These are phyloP conservation scores for Dastarcus helophoroides DNA, from an alignment of 2,888 invertebrate genomes.

Conservation along the genomic window DNA sequence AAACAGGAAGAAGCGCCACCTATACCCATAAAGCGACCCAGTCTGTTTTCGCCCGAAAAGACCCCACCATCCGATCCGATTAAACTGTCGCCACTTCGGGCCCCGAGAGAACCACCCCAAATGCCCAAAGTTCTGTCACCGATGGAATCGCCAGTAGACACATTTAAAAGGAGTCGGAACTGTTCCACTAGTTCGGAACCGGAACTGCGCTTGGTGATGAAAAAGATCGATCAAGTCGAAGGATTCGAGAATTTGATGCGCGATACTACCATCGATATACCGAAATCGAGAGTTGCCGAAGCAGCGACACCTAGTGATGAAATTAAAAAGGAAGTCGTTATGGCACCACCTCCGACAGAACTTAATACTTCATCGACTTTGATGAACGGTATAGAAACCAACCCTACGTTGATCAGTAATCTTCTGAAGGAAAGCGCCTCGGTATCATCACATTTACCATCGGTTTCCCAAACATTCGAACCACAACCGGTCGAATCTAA, in stretches of 20 bases:
- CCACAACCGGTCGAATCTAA: conserved; percentile 27
- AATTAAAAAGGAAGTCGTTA: conserved; percentile 2
- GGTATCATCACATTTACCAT: conserved; percentile 16
- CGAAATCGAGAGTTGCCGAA: conserved; percentile 18
- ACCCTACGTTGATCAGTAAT: conserved; percentile 59
- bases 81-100: conserved; percentile 9
- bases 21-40: conserved; percentile 41
- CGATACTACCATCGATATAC: conserved; percentile 38
- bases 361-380: conserved; percentile 22
- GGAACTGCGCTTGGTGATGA: conserved; percentile 49
- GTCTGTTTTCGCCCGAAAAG: conserved; percentile 57
- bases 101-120: conserved; percentile 16
- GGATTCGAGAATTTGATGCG: conserved; percentile 49
- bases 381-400: conserved; percentile 59
- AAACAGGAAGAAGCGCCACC: conserved; percentile 19
- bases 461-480: conserved; percentile 14
- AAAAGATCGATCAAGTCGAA: conserved; percentile 50
- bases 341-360: conserved; percentile 1
- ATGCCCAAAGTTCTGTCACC: conserved; percentile 30
- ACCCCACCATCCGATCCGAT: conserved; percentile 32
- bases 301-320: conserved; percentile 2
- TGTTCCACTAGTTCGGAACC: conserved; percentile 42
- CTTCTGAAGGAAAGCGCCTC: conserved; percentile 47
- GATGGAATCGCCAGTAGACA: conserved; percentile 19
- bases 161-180: conserved; percentile 31